Conservation (phyloP, 2,888 invertebrate species). For the Drosophila imparisetae region DNA sequence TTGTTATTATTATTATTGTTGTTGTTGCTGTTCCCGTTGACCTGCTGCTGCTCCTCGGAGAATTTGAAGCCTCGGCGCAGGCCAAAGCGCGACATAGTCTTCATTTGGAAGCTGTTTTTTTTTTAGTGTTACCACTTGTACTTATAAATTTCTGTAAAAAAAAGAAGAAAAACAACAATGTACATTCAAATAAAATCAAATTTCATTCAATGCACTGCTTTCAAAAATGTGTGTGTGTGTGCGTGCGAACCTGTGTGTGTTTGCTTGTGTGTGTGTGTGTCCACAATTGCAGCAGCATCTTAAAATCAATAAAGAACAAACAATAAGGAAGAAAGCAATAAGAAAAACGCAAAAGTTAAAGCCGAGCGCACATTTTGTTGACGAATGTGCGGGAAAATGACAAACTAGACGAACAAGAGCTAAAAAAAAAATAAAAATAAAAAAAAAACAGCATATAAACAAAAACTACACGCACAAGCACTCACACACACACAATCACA, state of each 20-base stretch:
- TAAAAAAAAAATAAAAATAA: background rate
- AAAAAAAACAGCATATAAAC: constrained; percentile 49
- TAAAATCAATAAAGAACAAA: constrained; percentile 58
- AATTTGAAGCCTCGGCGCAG: constrained; percentile 80
- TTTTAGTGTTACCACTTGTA: constrained; percentile 42
- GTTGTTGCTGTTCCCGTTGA: constrained; percentile 59
- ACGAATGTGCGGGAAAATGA: constrained; percentile 56
- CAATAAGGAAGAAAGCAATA: constrained; percentile 43
- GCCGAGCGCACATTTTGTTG: constrained; percentile 57
- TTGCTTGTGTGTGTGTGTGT: constrained; percentile 27
- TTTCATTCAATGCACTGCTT: constrained; percentile 36
- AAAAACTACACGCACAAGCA: constrained; percentile 58
- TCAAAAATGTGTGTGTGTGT: constrained; percentile 14
- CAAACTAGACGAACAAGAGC: constrained; percentile 37
- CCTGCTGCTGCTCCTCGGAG: constrained; percentile 74
- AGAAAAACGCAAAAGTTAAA: constrained; percentile 32
- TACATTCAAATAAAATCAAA: constrained; percentile 26
- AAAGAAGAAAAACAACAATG: constrained; percentile 1
- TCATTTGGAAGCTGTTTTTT: constrained; percentile 57
- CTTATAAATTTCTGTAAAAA: constrained; percentile 13
- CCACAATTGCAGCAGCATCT: constrained; percentile 58
- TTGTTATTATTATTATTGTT: constrained; percentile 33
- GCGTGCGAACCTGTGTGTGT: constrained; percentile 27
- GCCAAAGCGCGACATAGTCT: constrained; percentile 82
- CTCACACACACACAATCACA: constrained; percentile 18